Base-by-base conservation (phyloP, 2,113 vertebrate genomes). In the Zapus hudsonius region DNA sequence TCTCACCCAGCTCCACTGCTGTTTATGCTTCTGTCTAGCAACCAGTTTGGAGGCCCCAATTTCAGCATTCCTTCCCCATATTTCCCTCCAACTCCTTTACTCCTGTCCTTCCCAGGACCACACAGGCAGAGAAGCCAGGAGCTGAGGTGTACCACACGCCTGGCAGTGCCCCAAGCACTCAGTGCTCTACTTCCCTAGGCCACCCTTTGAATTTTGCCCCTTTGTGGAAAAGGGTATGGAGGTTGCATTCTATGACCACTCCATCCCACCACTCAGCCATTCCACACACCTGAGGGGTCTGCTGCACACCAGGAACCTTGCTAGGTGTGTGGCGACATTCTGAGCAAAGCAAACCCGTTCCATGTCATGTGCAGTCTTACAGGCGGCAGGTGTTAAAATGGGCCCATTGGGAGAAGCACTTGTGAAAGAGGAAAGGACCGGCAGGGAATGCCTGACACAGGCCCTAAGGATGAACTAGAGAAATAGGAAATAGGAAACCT, bases 111-210 rank as follows among this genome's bases (percentile, higher is more conserved):
- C 29, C 0, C 13, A 63, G 11, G 38, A n/a, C 38, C 12, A 0
- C 7, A 40, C 52, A 20, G 38, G 44, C 74, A 29, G 20, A 52
- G 25, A 66, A 20, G 15, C 19, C 1, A 0, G 81, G 19, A 52
- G 29, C 67, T 1, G 0, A 38, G 47, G 0, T 2, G 61, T 40
- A 3, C 19, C 2, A 9, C 0, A 13, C 4, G 0, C 47, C 69
- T n/a, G 29, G n/a, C 42, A 42, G 38, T 61, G 29, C 12, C 40
- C 27, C 2, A 36, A 72, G 47, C 2, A 0, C 15, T 52, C 1
- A 19, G 8, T 36, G 63, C 5, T 15, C 0, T 0, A n/a, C 70
- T n/a, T 11, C 42, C 25, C 55, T 75, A 22, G 44, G 33, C 25
- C 44, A 38, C n/a, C 64, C 19, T 16, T 12, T 0, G 47, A 69